Base-by-base conservation (phyloP, 2,888 invertebrate genomes). In the Coenonympha glycerion region DNA sequence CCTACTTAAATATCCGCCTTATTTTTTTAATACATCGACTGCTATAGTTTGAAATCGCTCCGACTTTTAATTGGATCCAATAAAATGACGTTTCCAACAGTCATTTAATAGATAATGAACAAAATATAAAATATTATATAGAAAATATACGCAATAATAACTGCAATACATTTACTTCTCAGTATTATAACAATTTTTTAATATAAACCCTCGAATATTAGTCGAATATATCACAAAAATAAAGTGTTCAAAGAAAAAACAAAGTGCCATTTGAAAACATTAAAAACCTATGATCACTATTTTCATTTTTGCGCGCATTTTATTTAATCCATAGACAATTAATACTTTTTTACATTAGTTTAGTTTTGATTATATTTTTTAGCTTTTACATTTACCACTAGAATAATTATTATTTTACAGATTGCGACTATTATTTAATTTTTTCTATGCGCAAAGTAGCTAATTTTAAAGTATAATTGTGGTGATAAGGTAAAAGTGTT, bases 331-430 rank as follows among this genome's bases (percentile, higher is more conserved):
- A 24, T 39, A 39, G 39, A 24, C 24, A 24, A 24, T 24, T 9
- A 15, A 22, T 15, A 24, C 9, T 39, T 13, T 37, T 11, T 21
- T 11, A 1, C 21, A 36, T 6, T 18, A 19, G 18, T 11, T 30
- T 24, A 24, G 9, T 9, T 24, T 24, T 11, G 8, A 30, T 30
- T 31, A 6, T 34, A 18, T 34, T 34, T 28, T 9, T 15, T 18
- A 18, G 19, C 36, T 36, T 11, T 19, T 36, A 36, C 36, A 36
- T 19, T 36, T 36, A 36, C 36, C 36, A 36, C 19, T 36, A 19
- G 19, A 11, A 11, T 34, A 18, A 19, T 21, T 19, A 19, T 21
- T 19, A n/a, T 19, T 21, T 11, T 36, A 11, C 34, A 18, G 19
- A 11, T 19, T 21, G n/a, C n/a, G n/a, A 11, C 36, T 6, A 18